Evolutionary conservation across 2,113 vertebrate genomes (phyloP), one percentile per base, ranked within the genome.

Genomic region (Arenaria interpres): DNA sequence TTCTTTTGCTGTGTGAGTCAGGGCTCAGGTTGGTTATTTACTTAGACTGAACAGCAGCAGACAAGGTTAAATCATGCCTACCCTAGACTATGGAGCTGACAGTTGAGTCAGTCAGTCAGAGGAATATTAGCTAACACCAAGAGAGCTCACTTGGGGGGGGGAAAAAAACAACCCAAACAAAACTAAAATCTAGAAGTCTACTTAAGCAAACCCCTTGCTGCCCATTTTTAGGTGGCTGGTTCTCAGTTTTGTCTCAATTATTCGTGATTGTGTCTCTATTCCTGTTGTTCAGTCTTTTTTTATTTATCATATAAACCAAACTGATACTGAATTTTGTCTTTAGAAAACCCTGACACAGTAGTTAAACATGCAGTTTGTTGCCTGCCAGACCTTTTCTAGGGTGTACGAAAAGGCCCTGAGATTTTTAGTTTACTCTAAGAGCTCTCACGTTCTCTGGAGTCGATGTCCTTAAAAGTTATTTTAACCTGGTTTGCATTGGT

Each of bases 191-290:
- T 50, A 37, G 35, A 8, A 73, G 7, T 68, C n/a, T 54, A 19
- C 23, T 66, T 45, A 81, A 71, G 37, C 66, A 85, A 93, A 28
- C 10, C 18, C 10, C 54, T 9, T 0, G 0, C 33, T 1, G 1
- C 20, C 37, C 27, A 2, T 4, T 74, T 90, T 93, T 88, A 69
- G 33, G 7, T 83, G 45, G 4, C 14, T 62, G 62, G 24, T 66
- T 91, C 59, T 88, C 25, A 66, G 0, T 79, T 94, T 68, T 85
- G 17, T 80, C 24, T 69, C 17, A 50, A 0, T 27, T 78, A 9
- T 94, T 78, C 50, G 45, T 59, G 80, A 54, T 86, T 67, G 14
- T 50, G 10, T 59, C 50, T 74, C 62, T 80, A 1, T 76, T 85
- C 20, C 19, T 73, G 8, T 71, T 87, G 35, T 33, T 57, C 27